Evolutionary conservation across 2,113 vertebrate genomes (phyloP).

Genomic region (Cyphomyrus discorhynchus): DNA sequence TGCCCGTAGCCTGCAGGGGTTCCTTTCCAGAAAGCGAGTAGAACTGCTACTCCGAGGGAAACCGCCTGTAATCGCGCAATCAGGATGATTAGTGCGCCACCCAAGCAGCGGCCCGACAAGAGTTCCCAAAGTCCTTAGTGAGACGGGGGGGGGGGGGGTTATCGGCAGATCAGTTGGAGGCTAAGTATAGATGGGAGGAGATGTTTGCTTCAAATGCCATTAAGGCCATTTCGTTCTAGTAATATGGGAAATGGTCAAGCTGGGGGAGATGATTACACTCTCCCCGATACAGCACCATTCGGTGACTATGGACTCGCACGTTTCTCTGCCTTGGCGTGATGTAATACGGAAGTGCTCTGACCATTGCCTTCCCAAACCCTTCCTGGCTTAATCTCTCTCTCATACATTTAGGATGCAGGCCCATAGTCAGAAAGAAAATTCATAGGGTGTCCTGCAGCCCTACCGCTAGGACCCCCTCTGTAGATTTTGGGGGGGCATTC

Average conservation of each 20-base stretch:
- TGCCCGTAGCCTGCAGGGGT: constrained; percentile 62
- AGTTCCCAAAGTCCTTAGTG: background rate
- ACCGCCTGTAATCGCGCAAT: constrained; percentile 66
- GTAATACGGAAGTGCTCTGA: background rate
- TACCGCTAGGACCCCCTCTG: background rate
- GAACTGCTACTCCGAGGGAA: constrained; percentile 52
- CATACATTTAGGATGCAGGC: background rate
- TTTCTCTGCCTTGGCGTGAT: background rate
- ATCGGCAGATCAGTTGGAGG: constrained; percentile 19
- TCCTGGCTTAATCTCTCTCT: background rate
- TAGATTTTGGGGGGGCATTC: background rate
- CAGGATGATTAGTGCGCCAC: constrained; percentile 65
- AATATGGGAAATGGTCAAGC: constrained; percentile 38
- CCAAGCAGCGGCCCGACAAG: constrained; percentile 43
- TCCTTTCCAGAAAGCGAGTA: constrained; percentile 55
- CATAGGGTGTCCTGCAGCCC: background rate
- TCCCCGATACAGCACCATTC: constrained; percentile 23
- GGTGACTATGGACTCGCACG: background rate
- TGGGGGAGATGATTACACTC: constrained; percentile 20
- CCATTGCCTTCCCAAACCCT: background rate
- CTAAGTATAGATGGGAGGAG: constrained; percentile 24
- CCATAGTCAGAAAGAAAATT: background rate
- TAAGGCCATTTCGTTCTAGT: constrained; percentile 27
- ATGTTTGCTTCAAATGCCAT: constrained; percentile 22
- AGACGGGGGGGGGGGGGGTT: constrained; percentile 11